Evolutionary conservation across 2,888 invertebrate species (phyloP).

Genomic region (Nysson spinosus): DNA sequence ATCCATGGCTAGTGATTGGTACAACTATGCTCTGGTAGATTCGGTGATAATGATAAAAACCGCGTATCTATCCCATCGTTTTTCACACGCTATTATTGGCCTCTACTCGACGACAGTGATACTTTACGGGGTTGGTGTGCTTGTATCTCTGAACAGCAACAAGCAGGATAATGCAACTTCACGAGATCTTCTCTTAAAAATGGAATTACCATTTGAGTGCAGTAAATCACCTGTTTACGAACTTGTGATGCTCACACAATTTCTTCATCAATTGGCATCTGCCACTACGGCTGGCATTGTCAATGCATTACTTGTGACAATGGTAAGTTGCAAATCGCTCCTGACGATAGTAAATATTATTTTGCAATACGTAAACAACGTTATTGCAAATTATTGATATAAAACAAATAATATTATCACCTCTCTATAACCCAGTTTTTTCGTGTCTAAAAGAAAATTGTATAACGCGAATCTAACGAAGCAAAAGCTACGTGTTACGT

Average conservation of each 20-base stretch:
- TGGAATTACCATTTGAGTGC: slow-evolving; percentile 36
- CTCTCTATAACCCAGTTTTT: no score
- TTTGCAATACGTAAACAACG: no score
- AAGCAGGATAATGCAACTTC: background rate
- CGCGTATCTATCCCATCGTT: slow-evolving; percentile 6
- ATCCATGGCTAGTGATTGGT: slow-evolving; percentile 30
- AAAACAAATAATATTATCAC: no score
- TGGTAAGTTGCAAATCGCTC: no score
- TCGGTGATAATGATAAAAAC: slow-evolving; percentile 20
- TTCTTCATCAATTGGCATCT: slow-evolving; percentile 24
- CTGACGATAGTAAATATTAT: no score
- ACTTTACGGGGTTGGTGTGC: slow-evolving; percentile 1
- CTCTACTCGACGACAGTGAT: background rate
- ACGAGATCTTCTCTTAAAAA: slow-evolving; percentile 25
- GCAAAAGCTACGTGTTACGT: no score
- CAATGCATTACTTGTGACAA: slow-evolving; percentile 7
- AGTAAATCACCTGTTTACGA: slow-evolving; percentile 19
- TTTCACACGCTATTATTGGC: slow-evolving; percentile 18
- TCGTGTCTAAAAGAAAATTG: no score
- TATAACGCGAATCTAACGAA: no score
- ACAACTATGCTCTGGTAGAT: slow-evolving; percentile 19
- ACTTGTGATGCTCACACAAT: slow-evolving; percentile 18
- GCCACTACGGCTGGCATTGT: slow-evolving; percentile 18
- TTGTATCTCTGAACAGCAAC: background rate
- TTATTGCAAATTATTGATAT: no score